Percentiles rank a stretch among this genome's conserved stretches.
Conservation (phyloP, 2,888 invertebrate species). For the Idaea aversata region DNA sequence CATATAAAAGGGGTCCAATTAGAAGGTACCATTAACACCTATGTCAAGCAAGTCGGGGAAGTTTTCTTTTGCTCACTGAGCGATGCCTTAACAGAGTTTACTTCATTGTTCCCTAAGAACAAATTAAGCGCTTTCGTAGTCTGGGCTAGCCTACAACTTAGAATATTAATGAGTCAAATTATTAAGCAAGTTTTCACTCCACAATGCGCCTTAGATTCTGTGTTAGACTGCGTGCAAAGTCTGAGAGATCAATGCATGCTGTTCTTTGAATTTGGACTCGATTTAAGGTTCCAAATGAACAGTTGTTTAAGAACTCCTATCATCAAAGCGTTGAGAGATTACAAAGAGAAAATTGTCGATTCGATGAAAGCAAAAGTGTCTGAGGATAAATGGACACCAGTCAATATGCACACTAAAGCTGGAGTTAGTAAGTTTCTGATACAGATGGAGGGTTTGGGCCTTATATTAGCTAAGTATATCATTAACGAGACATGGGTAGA, state of each 20-base stretch:
- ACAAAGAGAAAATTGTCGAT: conserved; percentile 90
- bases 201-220: conserved; percentile 89
- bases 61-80: conserved; percentile 91
- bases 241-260: conserved; percentile 85
- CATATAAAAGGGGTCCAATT: conserved; percentile 89
- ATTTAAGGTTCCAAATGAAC: conserved; percentile 94
- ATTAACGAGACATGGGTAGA: conserved; percentile 84
- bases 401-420: conserved; percentile 87
- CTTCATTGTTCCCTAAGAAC: conserved; percentile 88
- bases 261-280: conserved; percentile 88
- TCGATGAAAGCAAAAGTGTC: conserved; percentile 86
- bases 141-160: conserved; percentile 93
- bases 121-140: conserved; percentile 86
- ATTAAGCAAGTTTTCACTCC: conserved; percentile 94
- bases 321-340: conserved; percentile 87
- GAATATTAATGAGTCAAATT: conserved; percentile 88
- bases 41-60: conserved; percentile 89
- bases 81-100: conserved; percentile 82
- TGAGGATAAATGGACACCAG: conserved; percentile 93
- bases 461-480: conserved; percentile 83
- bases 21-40: conserved; percentile 89
- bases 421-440: conserved; percentile 84
- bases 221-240: conserved; percentile 92
- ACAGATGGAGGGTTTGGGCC: conserved; percentile 85
- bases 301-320: conserved; percentile 89